Evolutionary conservation across 2,888 invertebrate species (phyloP), one percentile per base, ranked within the genome.

Genomic region (Caenorhabditis drosophilae): DNA sequence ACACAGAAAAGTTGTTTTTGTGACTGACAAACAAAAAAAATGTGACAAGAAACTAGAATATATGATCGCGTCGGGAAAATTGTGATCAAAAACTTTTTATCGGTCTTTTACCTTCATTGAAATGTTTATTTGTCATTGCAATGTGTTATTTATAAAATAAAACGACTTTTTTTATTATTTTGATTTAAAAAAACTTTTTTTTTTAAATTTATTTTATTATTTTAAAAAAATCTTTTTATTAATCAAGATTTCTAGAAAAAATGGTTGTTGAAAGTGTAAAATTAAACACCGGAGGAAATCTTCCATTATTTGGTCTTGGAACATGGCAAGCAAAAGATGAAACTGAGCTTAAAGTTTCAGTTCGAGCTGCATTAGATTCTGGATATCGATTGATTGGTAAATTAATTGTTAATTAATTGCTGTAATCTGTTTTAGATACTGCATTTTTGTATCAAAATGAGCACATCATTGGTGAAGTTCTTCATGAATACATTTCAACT

Each of bases 401-500:
- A n/a, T n/a, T n/a, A n/a, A n/a, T n/a, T n/a, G n/a, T n/a, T n/a
- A n/a, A n/a, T n/a, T n/a, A n/a, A n/a, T n/a, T n/a, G n/a, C n/a
- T n/a, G n/a, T n/a, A n/a, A n/a, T n/a, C 12, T 4, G 0, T 51
- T 61, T 18, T 44, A 70, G 70, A 71, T 40, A 71, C 71, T 18
- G 71, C 48, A 89, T 61, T 47, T 45, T 57, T 89, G 1, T 92
- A 91, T 84, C 86, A 87, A 38, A 92, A 92, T 84, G 92, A 92
- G 84, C 82, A 84, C 49, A 87, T 89, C 53, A 88, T 92, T 70
- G 89, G 89, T 16, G 83, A 86, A 36, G 89, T 90, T 4, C 85
- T 92, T 23, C 86, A 88, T 74, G 84, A 84, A 59, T 84, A 90
- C 23, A 84, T 92, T 41, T 89, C 90, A 0, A 90, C 89, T 36